A percentile compares a stretch with the other conserved stretches of the same genome.
phyloP scores from a whole-genome alignment of 1,140 invertebrate species.

The Thalassaphorura encarpata region DNA sequence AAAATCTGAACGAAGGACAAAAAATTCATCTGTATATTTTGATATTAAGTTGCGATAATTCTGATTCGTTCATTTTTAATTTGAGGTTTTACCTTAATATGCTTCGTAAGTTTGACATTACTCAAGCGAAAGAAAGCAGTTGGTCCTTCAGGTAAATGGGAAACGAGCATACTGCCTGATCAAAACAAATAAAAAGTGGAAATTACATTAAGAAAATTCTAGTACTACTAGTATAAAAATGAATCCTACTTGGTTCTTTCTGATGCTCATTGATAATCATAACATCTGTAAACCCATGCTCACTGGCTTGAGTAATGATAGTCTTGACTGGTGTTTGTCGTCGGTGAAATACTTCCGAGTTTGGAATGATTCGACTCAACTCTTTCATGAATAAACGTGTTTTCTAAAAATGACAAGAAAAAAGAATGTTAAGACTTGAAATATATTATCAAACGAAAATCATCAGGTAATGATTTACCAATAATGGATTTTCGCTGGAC shows the following conservation, averaged over 20 bases:
- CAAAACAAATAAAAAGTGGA: too few relatives aligned
- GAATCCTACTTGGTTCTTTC: conserved; percentile 65
- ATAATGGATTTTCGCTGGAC: conserved; percentile 79
- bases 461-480: conserved; percentile 39
- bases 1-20: neutral
- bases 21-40: too few relatives aligned
- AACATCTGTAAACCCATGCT: conserved; percentile 75
- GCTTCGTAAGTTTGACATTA: conserved; percentile 71
- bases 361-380: conserved; percentile 80
- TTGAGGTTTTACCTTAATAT: conserved; percentile 49
- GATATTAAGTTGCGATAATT: neutral
- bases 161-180: conserved; percentile 71
- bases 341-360: conserved; percentile 66
- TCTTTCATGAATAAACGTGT: conserved; percentile 89
- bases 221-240: too few relatives aligned
- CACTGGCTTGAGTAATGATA: conserved; percentile 69
- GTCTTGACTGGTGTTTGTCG: conserved; percentile 84
- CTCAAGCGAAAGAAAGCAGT: conserved; percentile 74
- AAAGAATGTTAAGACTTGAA: neutral
- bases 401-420: conserved; percentile 46
- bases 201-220: too few relatives aligned
- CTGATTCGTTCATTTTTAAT: too few relatives aligned
- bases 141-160: conserved; percentile 90
- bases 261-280: conserved; percentile 89
- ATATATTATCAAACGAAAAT: neutral